Evolutionary conservation across 2,888 invertebrate genomes (phyloP), one percentile per base, ranked within the genome.

Genomic region (Galerucella nymphaeae): DNA sequence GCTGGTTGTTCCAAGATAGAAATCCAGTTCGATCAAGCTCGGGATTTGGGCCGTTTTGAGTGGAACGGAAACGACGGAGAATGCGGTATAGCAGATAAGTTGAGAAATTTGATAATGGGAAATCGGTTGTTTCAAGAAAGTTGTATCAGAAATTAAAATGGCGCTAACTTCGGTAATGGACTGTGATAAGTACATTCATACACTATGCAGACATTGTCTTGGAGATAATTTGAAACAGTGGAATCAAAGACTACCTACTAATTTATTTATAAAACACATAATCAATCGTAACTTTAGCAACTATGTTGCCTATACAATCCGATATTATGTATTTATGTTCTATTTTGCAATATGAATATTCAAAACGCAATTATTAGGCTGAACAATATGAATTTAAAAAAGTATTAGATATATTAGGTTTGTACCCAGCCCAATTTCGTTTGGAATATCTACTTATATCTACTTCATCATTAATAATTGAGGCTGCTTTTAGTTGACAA

Each of bases 21-120:
- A 23, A 72, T 72, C 67, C 63, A 38, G 63, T 72, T 67, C 63
- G 67, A 63, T 63, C 71, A 72, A 63, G 63, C 63, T 63, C 14
- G 48, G 67, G 67, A 72, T 72, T 57, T 63, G 58, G 57, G 67
- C 57, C 61, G 55, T 61, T 55, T 48, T 72, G 68, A 68, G 64
- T 72, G 58, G 41, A 68, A 72, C 63, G 68, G 64, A 72, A 63
- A 48, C 55, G 71, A 72, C 53, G 16, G 38, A 62, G 42, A n/a
- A 62, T 42, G 61, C 38, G 42, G 42, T 42, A 16, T 14, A 41
- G 42, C n/a, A 11, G 38, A 9, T 42, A 62, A 38, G 42, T 18
- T 16, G 41, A 45, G 42, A 42, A 62, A 41, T 62, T 62, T 62
- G 61, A 62, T 62, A 62, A 62, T 62, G 61, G 42, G 42, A 62